Evolutionary conservation across 2,797 vertebrate species (phyloP).

Genomic region (Pempheris klunzingeri): DNA sequence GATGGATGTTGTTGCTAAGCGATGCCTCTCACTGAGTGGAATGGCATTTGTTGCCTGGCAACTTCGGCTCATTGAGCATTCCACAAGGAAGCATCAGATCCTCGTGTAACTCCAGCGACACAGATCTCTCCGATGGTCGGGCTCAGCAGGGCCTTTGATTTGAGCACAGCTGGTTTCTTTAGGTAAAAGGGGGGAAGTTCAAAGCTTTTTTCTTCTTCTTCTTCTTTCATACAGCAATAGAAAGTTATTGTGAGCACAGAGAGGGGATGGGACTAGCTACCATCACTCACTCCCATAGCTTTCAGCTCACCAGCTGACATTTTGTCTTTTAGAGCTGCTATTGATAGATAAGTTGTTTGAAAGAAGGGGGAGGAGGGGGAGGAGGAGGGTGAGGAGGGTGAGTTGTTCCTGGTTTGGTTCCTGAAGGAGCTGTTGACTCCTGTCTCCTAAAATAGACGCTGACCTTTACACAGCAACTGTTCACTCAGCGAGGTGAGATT

Average conservation of each 20-base stretch:
- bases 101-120: not conserved
- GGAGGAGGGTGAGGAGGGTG: not conserved
- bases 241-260: not conserved
- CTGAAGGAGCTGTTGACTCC: not conserved
- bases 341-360: too few species aligned
- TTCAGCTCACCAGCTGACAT: too few species aligned
- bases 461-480: not conserved
- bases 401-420: not conserved
- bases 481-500: not conserved
- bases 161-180: not conserved
- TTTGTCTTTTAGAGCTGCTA: not conserved
- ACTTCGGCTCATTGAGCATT: conserved; percentile 15
- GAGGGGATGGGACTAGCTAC: not conserved
- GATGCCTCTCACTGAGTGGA: not conserved
- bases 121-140: not conserved
- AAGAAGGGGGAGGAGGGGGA: not conserved
- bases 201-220: not conserved
- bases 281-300: too few species aligned
- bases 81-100: not conserved
- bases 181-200: not conserved
- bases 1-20: conserved; percentile 22
- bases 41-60: conserved; percentile 39
- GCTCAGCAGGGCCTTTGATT: not conserved
- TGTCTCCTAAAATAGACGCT: not conserved
- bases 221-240: not conserved